Evolutionary conservation across 1,140 invertebrate genomes (phyloP), one percentile per base, ranked within the genome.

Genomic region (Neodiprion fabricii): DNA sequence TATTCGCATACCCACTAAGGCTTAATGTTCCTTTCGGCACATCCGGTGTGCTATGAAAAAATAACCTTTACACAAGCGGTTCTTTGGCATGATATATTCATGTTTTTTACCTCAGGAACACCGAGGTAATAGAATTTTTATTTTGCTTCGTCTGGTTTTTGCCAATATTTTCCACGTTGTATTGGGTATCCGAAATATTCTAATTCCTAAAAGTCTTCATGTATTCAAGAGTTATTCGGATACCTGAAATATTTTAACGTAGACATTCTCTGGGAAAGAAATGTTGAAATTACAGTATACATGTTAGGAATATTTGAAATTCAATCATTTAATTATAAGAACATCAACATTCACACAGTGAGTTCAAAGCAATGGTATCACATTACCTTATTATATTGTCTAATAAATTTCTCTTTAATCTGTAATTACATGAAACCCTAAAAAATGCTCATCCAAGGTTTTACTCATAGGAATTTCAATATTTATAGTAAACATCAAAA

Each of bases 181-280:
- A 61, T 61, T 61, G 53, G 53, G 53, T 61, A 61, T 61, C 53
- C 53, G 53, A 61, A 61, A 61, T 61, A 61, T 61, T 61, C 53
- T 61, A 12, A 61, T 61, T 14, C 53, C 53, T 61, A 17, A 61
- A 61, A 61, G 53, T 61, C 53, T 61, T 61, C 53, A 61, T 61
- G 53, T 61, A 9, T 61, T 61, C n/a, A 14, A 40, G 0, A 61
- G 9, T 5, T 61, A 61, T 61, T 61, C 53, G 53, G 53, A 61
- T 61, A 61, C 53, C 53, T 61, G 53, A 61, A 61, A 61, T 17
- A 61, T 61, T 61, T 61, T 61, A 4, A 61, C 53, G 28, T 40
- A 5, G 28, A 40, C 28, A 40, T 40, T 40, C 28, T 40, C 28
- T 61, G n/a, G 53, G n/a, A 9, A 61, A 61, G 9, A 14, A 61